Evolutionary conservation across 2,888 invertebrate genomes (phyloP).

Genomic region (Torymus auratus): DNA sequence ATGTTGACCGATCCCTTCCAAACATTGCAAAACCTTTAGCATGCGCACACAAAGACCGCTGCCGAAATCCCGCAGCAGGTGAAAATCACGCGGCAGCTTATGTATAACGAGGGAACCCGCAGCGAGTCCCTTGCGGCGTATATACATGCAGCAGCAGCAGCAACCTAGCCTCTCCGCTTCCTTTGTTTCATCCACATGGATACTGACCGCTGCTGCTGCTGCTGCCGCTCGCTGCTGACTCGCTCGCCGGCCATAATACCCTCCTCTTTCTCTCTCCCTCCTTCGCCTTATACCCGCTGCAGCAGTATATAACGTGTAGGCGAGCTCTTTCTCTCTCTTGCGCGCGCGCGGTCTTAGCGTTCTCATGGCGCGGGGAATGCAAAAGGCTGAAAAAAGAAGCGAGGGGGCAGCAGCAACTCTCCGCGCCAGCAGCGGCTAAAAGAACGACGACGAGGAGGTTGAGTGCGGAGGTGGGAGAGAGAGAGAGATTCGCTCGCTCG

Average conservation of each 20-base stretch:
- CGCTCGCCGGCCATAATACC: not conserved
- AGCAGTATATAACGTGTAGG: slow-evolving; percentile 20
- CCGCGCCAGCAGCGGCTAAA: too few relatives aligned
- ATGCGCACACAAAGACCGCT: too few relatives aligned
- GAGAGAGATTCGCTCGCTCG: not conserved
- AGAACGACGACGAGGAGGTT: too few relatives aligned
- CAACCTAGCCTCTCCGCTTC: not conserved
- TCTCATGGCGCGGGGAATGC: slow-evolving; percentile 72
- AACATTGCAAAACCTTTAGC: too few relatives aligned
- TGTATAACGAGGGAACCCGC: too few relatives aligned
- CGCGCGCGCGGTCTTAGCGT: slow-evolving; percentile 67
- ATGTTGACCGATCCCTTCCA: too few relatives aligned
- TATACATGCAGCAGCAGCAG: too few relatives aligned
- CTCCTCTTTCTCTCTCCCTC: slow-evolving; percentile 8
- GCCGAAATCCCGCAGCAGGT: too few relatives aligned
- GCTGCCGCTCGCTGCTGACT: not conserved
- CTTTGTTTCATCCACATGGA: slow-evolving; percentile 27
- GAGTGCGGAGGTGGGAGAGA: slow-evolving; percentile 47
- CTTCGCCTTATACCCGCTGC: not conserved
- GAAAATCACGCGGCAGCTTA: too few relatives aligned
- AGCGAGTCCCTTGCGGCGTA: too few relatives aligned
- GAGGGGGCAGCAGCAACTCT: slow-evolving; percentile 4
- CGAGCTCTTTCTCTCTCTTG: slow-evolving; percentile 33
- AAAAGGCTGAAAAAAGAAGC: slow-evolving; percentile 72
- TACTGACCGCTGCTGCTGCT: slow-evolving; percentile 19